These are phyloP conservation scores for Burhinus bistriatus DNA, from an alignment of 2,113 vertebrate species.

Conservation along the genomic window DNA sequence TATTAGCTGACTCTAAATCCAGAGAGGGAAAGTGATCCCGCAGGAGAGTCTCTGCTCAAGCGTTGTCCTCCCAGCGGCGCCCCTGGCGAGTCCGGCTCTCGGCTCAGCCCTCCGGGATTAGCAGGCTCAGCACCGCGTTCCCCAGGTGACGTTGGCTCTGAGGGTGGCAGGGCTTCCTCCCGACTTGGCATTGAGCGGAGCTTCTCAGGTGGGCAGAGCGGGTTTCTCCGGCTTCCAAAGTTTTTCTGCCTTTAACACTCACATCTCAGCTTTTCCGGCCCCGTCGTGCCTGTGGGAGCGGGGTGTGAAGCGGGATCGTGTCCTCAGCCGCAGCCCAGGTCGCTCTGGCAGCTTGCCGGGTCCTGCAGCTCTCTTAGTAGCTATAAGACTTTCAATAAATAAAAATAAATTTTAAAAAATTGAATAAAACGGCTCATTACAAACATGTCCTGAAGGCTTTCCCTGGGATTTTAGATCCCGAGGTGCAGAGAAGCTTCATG, in stretches of 20 bases:
- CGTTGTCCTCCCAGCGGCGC: too few relatives aligned
- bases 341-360: neutral
- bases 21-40: neutral
- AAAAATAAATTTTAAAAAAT: neutral
- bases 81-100: too few relatives aligned
- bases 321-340: neutral
- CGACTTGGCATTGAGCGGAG: neutral
- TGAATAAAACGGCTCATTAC: neutral
- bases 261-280: neutral
- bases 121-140: neutral
- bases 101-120: neutral
- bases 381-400: neutral
- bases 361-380: neutral
- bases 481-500: neutral
- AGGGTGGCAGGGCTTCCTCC: too few relatives aligned
- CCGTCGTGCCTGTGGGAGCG: accelerated
- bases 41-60: neutral
- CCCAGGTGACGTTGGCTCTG: too few relatives aligned
- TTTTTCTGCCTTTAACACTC: neutral
- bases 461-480: neutral
- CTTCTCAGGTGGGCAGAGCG: neutral
- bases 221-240: neutral
- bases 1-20: too few relatives aligned
- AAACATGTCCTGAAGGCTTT: neutral
- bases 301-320: too few relatives aligned